These are phyloP conservation scores for Cephus rjabovi DNA, from an alignment of 2,888 invertebrate genomes.

Conservation along the genomic window DNA sequence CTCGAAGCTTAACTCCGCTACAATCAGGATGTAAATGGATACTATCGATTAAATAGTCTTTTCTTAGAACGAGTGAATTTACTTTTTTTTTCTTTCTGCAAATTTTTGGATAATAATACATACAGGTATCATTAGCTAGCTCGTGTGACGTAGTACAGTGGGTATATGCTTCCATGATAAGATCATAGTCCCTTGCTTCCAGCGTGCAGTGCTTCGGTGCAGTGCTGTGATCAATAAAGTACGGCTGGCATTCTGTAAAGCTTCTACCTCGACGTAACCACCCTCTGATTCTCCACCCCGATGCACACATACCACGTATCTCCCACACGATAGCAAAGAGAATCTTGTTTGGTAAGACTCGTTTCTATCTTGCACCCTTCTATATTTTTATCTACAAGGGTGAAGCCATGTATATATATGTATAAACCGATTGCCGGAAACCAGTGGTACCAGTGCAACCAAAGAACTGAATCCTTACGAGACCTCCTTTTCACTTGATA, in stretches of 20 bases:
- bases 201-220: neutral
- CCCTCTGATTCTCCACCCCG: neutral
- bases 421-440: neutral
- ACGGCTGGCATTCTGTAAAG: neutral
- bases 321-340: neutral
- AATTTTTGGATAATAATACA: neutral
- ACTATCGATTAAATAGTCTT: neutral
- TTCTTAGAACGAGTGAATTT: neutral
- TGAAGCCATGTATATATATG: neutral
- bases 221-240: conserved; percentile 2
- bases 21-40: neutral
- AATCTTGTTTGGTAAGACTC: neutral
- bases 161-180: neutral
- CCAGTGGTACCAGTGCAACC: neutral
- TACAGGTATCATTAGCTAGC: neutral
- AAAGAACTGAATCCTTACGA: neutral
- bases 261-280: neutral
- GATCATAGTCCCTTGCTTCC: neutral
- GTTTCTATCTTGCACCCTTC: neutral
- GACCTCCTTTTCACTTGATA: neutral
- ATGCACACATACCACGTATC: neutral
- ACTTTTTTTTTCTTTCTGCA: neutral
- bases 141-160: neutral
- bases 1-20: neutral
- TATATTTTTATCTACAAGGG: neutral